Evolutionary conservation across 2,113 vertebrate species (phyloP).

Genomic region (Chrysemys picta): DNA sequence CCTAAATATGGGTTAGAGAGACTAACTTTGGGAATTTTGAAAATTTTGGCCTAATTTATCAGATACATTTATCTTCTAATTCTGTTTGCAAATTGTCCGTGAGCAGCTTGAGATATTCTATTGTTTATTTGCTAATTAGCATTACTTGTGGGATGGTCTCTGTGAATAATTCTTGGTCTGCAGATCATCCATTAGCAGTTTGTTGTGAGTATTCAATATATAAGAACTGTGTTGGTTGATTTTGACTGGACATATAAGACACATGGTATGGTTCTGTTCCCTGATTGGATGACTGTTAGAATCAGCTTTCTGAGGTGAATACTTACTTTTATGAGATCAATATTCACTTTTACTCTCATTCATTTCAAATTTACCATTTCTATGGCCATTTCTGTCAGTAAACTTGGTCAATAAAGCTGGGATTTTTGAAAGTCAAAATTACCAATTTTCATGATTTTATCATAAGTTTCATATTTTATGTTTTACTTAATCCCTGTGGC

Average conservation of each 20-base stretch:
- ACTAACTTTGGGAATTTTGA: not conserved
- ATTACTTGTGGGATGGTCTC: not conserved
- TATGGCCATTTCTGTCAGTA: not conserved
- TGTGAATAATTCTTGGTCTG: slow-evolving; percentile 49
- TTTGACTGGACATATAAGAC: not conserved
- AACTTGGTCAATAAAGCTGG: not conserved
- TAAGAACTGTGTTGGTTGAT: slow-evolving; percentile 32
- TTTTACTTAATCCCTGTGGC: not conserved
- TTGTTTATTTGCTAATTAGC: slow-evolving; percentile 54
- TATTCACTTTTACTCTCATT: not conserved
- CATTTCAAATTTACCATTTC: not conserved
- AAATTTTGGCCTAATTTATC: slow-evolving; percentile 30
- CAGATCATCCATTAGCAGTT: slow-evolving; percentile 20
- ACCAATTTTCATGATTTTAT: not conserved
- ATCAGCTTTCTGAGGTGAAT: not conserved
- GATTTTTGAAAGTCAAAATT: not conserved
- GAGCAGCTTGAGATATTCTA: slow-evolving; percentile 20
- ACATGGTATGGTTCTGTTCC: not conserved
- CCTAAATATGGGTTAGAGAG: not conserved
- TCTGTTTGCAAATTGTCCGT: slow-evolving; percentile 45
- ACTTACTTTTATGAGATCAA: not conserved
- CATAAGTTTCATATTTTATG: not conserved
- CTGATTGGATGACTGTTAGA: not conserved
- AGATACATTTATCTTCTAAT: not conserved
- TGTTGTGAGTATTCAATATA: not conserved